Conservation (phyloP, 1,140 invertebrate species). For the Eriosoma lanigerum region DNA sequence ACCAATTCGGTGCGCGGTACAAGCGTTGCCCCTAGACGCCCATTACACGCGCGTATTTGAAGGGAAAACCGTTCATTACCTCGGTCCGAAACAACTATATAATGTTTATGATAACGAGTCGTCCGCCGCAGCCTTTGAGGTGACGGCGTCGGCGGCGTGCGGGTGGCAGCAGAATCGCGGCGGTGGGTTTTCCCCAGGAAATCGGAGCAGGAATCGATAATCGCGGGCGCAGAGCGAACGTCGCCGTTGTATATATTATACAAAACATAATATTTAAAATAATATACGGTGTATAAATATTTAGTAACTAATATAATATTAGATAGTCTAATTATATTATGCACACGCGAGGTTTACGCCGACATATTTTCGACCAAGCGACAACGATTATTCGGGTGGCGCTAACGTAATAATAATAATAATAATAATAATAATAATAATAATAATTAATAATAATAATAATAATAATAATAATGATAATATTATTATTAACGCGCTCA, state of each 20-base stretch:
- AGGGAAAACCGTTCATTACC: background rate
- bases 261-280: no score
- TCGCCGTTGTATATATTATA: background rate
- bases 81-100: background rate
- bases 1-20: no score
- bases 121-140: background rate
- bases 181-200: constrained; percentile 25
- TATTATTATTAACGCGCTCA: background rate
- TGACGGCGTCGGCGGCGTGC: background rate
- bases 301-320: no score
- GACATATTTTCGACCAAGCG: background rate
- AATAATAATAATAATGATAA: no score
- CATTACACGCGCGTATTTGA: background rate
- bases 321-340: no score
- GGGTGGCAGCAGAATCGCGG: background rate
- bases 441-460: no score
- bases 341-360: background rate
- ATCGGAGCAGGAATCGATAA: constrained; percentile 40
- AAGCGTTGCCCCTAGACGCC: constrained; percentile 4
- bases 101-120: constrained; percentile 34
- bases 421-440: no score
- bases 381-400: background rate
- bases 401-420: background rate
- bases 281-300: background rate
- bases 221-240: constrained; percentile 21